phyloP scores from a whole-genome alignment of 53 echinoderm and acorn worm genomes.

The Astropecten irregularis region DNA sequence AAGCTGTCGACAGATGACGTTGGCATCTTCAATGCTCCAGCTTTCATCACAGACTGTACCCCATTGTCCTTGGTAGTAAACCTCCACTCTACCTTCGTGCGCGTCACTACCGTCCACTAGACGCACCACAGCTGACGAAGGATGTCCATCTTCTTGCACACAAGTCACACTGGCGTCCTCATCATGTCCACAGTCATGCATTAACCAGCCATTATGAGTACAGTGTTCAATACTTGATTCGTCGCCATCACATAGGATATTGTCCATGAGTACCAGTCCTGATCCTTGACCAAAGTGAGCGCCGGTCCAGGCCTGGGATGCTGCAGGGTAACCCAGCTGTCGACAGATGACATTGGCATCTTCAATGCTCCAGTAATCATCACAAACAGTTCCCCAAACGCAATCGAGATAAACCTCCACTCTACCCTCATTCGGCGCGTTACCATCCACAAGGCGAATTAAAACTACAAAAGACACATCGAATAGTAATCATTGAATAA shows the following conservation, averaged over 20 bases:
- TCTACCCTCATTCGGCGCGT: slow-evolving; percentile 22
- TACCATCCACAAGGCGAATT: slow-evolving; percentile 40
- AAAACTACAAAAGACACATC: not conserved
- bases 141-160: not conserved
- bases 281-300: slow-evolving; percentile 36
- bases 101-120: slow-evolving; percentile 18
- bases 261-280: slow-evolving; percentile 30
- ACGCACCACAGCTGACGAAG: not conserved
- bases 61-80: slow-evolving; percentile 47
- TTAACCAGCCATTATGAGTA: not conserved
- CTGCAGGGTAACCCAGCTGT: slow-evolving; percentile 36
- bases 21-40: slow-evolving; percentile 52
- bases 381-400: slow-evolving; percentile 54
- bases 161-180: slow-evolving; percentile 54
- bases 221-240: slow-evolving; percentile 35
- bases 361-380: slow-evolving; percentile 38
- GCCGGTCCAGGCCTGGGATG: not conserved
- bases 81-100: slow-evolving; percentile 47
- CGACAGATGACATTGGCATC: slow-evolving; percentile 54
- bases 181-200: slow-evolving; percentile 16
- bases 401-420: slow-evolving; percentile 48
- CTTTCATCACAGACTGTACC: slow-evolving; percentile 45
- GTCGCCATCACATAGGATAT: slow-evolving; percentile 30
- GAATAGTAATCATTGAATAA: too few species aligned
- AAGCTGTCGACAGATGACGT: slow-evolving; percentile 47